Evolutionary conservation across 2,113 vertebrate species (phyloP).

Genomic region (Dipodomys spectabilis): DNA sequence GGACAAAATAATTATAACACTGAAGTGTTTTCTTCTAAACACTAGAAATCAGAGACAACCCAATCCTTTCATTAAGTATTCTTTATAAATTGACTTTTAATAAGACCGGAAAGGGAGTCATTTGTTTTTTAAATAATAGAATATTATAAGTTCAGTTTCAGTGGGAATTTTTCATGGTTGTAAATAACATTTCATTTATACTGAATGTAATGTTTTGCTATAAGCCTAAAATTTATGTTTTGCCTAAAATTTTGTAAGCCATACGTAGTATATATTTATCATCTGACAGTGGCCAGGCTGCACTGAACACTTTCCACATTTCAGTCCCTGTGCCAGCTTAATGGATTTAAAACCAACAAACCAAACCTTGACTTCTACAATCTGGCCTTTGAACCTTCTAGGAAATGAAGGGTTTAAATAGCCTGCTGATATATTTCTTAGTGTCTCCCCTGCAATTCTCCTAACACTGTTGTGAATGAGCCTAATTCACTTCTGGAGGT

Average conservation of each 20-base stretch:
- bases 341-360: slow-evolving; percentile 43
- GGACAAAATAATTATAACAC: neutral
- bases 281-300: neutral
- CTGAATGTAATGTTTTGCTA: neutral
- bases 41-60: neutral
- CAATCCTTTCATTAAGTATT: neutral
- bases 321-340: slow-evolving; percentile 16
- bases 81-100: neutral
- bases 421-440: neutral
- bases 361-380: slow-evolving; percentile 67
- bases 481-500: slow-evolving; percentile 61
- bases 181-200: slow-evolving; percentile 5
- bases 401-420: slow-evolving; percentile 77
- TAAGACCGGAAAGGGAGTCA: neutral
- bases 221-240: neutral
- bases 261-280: neutral
- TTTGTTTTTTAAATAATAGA: slow-evolving; percentile 26
- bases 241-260: neutral
- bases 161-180: neutral
- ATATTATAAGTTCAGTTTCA: neutral
- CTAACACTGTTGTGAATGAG: slow-evolving; percentile 66
- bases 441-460: slow-evolving; percentile 63
- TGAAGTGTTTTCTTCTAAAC: neutral
- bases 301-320: slow-evolving; percentile 47
- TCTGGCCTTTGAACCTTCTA: slow-evolving; percentile 58